Evolutionary conservation across 2,797 vertebrate species (phyloP).

Genomic region (Cossypha caffra): DNA sequence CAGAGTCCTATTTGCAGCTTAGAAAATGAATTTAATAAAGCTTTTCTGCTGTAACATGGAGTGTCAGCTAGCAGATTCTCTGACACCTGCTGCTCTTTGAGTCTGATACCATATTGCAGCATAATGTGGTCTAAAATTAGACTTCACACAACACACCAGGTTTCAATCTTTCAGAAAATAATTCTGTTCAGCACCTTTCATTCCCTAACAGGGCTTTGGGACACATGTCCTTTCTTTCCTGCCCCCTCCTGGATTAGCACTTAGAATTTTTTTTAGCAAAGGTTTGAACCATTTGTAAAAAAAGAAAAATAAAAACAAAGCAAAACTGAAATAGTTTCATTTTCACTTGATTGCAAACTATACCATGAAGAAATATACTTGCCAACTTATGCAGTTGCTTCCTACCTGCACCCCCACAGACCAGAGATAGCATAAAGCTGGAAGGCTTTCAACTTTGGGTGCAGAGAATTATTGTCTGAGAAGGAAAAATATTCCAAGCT

Average conservation of each 20-base stretch:
- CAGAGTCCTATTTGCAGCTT: slow-evolving; percentile 50
- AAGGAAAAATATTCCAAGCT: slow-evolving; percentile 52
- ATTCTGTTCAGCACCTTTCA: slow-evolving; percentile 39
- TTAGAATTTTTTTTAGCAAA: not conserved
- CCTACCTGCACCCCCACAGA: slow-evolving; percentile 51
- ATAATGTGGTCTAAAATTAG: slow-evolving; percentile 70
- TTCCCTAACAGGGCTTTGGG: slow-evolving; percentile 1
- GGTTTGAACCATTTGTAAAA: not conserved
- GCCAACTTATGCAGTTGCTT: slow-evolving; percentile 20
- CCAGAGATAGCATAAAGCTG: slow-evolving; percentile 25
- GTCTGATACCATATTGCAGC: slow-evolving; percentile 63
- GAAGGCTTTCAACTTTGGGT: slow-evolving; percentile 37
- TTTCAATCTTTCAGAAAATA: slow-evolving; percentile 64
- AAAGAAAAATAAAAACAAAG: not conserved
- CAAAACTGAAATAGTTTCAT: not conserved
- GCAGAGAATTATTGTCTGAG: slow-evolving; percentile 59
- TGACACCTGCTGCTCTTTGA: slow-evolving; percentile 72
- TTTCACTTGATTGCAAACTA: slow-evolving; percentile 4
- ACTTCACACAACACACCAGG: slow-evolving; percentile 63
- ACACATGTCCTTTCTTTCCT: slow-evolving; percentile 1
- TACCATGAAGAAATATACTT: not conserved
- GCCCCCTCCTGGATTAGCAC: not conserved
- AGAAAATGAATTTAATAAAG: slow-evolving; percentile 51
- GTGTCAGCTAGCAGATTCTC: slow-evolving; percentile 58
- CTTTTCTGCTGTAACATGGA: slow-evolving; percentile 41